These are phyloP conservation scores for Ifrita kowaldi DNA, from an alignment of 2,113 vertebrate genomes.

Conservation along the genomic window DNA sequence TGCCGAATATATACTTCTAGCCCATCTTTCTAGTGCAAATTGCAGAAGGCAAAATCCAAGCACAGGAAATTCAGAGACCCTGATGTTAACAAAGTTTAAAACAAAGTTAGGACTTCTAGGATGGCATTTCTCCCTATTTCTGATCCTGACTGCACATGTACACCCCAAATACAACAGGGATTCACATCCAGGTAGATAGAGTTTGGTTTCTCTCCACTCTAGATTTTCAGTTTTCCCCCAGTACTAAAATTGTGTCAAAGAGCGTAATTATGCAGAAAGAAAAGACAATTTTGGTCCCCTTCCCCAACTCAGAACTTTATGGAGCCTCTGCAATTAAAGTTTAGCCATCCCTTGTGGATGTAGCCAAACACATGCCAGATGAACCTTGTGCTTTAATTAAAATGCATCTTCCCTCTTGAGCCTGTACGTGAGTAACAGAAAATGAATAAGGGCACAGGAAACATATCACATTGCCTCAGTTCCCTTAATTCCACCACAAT, in stretches of 20 bases:
- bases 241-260: background rate
- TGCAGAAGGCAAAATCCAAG: background rate
- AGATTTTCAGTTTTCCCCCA: background rate
- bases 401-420: background rate
- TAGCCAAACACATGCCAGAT: background rate
- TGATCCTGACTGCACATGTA: background rate
- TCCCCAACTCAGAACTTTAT: background rate
- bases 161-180: background rate
- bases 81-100: background rate
- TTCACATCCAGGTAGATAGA: background rate
- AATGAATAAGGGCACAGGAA: background rate
- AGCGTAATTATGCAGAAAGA: background rate
- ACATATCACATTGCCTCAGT: background rate
- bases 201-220: background rate
- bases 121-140: background rate
- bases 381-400: background rate
- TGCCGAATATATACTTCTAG: background rate
- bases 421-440: background rate
- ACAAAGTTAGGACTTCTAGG: background rate
- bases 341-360: background rate
- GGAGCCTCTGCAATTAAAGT: background rate
- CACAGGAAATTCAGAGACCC: background rate
- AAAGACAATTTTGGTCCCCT: background rate
- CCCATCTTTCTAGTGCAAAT: background rate
- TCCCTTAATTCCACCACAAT: background rate